A percentile compares a stretch with the other conserved stretches of the same genome.
These are phyloP conservation scores for Poeciliopsis gracilis DNA, from an alignment of 2,797 vertebrate species.

Conservation along the genomic window DNA sequence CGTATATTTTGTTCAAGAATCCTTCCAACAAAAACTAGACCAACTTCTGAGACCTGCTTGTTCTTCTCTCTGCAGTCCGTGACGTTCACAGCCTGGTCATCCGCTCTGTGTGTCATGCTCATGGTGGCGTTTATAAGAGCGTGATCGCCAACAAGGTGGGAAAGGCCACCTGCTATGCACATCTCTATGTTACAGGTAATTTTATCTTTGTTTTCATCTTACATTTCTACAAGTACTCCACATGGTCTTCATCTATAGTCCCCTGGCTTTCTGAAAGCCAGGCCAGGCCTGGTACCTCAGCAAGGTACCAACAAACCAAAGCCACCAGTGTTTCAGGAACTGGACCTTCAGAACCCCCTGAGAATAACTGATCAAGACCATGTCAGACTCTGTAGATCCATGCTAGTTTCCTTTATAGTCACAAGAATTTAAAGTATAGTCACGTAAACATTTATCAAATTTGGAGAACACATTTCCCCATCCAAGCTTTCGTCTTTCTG, in stretches of 20 bases:
- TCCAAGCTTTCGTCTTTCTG: not conserved
- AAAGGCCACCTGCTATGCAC: conserved; percentile 97
- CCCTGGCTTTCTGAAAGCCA: not conserved
- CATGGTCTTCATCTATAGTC: not conserved
- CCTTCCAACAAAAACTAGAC: not conserved
- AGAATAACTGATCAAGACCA: not conserved
- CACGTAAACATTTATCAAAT: not conserved
- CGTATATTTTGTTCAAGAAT: not conserved
- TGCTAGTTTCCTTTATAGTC: not conserved
- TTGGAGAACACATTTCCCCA: not conserved
- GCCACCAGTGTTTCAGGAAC: not conserved
- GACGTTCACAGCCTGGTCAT: conserved; percentile 95
- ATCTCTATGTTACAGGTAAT: conserved; percentile 95
- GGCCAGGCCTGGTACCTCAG: not conserved
- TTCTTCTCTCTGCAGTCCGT: conserved; percentile 81
- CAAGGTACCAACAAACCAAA: not conserved
- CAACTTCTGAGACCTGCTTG: not conserved
- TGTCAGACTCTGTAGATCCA: not conserved
- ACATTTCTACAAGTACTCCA: not conserved
- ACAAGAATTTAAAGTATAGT: not conserved
- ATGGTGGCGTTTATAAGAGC: conserved; percentile 96
- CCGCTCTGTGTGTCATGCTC: conserved; percentile 86
- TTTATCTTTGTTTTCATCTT: not conserved
- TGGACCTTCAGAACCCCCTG: not conserved
- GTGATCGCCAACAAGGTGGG: conserved; percentile 99